These are phyloP conservation scores for Euschistus heros DNA, from an alignment of 1,140 invertebrate species.

Conservation along the genomic window DNA sequence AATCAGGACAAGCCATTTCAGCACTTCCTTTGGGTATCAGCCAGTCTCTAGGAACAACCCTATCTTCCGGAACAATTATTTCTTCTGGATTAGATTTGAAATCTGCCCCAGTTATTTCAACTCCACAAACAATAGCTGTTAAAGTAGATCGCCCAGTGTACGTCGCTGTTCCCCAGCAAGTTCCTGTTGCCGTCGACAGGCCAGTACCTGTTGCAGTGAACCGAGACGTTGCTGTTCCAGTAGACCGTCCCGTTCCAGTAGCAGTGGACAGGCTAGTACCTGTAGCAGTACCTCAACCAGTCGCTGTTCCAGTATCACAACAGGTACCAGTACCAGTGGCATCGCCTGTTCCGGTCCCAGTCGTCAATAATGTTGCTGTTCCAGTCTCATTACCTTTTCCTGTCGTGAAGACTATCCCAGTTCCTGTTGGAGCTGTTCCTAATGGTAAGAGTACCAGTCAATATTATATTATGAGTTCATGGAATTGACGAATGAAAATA, in stretches of 20 bases:
- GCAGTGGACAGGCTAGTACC: slow-evolving; percentile 19
- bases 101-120: slow-evolving; percentile 17
- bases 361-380: no score
- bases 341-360: no score
- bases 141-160: slow-evolving; percentile 28
- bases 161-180: slow-evolving; percentile 27
- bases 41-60: slow-evolving; percentile 26
- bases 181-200: slow-evolving; percentile 23
- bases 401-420: no score
- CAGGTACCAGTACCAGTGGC: no score
- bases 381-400: no score
- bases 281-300: slow-evolving; percentile 12
- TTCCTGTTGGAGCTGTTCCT: no score
- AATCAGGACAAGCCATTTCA: slow-evolving; percentile 23
- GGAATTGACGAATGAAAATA: no score
- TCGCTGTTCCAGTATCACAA: background rate
- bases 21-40: slow-evolving; percentile 25
- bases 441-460: no score
- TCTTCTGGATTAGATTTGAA: no score
- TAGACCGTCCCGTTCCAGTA: slow-evolving; percentile 24
- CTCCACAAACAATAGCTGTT: slow-evolving; percentile 25
- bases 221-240: slow-evolving; percentile 16
- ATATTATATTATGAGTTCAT: no score
- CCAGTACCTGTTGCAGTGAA: no score
- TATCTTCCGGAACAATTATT: no score